Base-by-base conservation (phyloP, 1,140 invertebrate genomes). In the Piezodorus guildinii region DNA sequence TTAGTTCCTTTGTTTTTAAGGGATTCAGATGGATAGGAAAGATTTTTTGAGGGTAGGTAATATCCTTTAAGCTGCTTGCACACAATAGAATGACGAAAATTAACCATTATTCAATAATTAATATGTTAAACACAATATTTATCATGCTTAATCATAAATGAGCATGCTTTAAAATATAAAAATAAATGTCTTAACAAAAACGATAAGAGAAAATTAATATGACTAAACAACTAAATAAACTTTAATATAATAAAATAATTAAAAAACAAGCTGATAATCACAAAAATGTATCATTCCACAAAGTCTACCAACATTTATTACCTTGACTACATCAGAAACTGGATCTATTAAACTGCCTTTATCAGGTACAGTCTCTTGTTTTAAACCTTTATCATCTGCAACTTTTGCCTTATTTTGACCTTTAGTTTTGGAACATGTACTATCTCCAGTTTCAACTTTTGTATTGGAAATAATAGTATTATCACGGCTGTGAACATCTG, bases 31-130 rank as follows among this genome's bases (percentile, higher is more conserved):
- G 17, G 52, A 16, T 19, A 25, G 15, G 23, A 25, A 23, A 56
- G 52, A 14, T 21, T 21, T 56, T 56, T 56, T 14, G 52, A 25
- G 14, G 17, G 52, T 9, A 56, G 52, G 52, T 23, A 56, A 25
- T 56, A 56, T 56, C 52, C 52, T 56, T 56, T 56, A 56, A 56
- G 52, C 52, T 56, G 52, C 52, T 56, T 56, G 52, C 52, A 56
- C 17, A 23, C 15, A 56, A 23, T 39, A 39, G 9, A 23, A 56
- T 21, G 17, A 56, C 21, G 23, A 25, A 5, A 39, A 39, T 39
- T 39, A 39, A 39, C 34, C 34, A 39, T 39, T 39, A 12, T 39
- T 39, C 1, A 10, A 39, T 39, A 39, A 39, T 39, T 39, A 39
- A 39, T 39, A 39, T 39, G 34, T 39, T 39, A 39, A 6, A 39